phyloP scores from a whole-genome alignment of 92 coral and sea anemone species.

The Phenganax stokvisi region DNA sequence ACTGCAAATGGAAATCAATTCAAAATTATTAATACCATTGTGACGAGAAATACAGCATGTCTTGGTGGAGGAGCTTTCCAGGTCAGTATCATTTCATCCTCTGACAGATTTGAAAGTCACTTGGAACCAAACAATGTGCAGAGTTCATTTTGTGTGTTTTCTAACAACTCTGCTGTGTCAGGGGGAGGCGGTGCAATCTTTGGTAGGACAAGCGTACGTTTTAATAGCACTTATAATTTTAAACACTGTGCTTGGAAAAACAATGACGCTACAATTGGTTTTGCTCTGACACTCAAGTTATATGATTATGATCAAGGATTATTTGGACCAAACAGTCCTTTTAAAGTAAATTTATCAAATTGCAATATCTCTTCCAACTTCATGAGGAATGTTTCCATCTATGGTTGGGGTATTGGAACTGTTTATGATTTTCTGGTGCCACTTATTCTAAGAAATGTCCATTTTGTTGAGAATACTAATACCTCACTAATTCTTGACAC shows the following conservation, averaged over 20 bases:
- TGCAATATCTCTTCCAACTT: constrained; percentile 20
- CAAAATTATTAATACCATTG: constrained; percentile 43
- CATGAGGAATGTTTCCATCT: neutral
- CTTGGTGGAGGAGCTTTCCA: constrained; percentile 53
- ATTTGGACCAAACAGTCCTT: constrained; percentile 39
- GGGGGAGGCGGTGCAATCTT: constrained; percentile 69
- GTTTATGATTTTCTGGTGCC: constrained; percentile 41
- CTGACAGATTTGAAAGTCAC: neutral
- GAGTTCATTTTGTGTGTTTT: constrained; percentile 45
- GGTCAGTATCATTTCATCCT: constrained; percentile 30
- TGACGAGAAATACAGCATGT: constrained; percentile 40
- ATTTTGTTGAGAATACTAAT: constrained; percentile 53
- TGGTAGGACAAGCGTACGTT: constrained; percentile 39
- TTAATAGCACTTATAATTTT: constrained; percentile 36
- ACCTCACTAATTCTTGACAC: constrained; percentile 72
- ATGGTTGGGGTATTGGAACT: constrained; percentile 21
- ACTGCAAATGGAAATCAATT: constrained; percentile 53
- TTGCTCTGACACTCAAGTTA: constrained; percentile 44
- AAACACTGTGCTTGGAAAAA: constrained; percentile 40
- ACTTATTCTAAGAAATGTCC: constrained; percentile 16
- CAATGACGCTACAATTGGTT: constrained; percentile 43
- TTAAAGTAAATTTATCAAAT: constrained; percentile 18
- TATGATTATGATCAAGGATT: constrained; percentile 39
- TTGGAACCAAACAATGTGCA: constrained; percentile 46
- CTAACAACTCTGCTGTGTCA: constrained; percentile 51